Base-by-base conservation (phyloP, 2,888 invertebrate species). In the Labia minor region DNA sequence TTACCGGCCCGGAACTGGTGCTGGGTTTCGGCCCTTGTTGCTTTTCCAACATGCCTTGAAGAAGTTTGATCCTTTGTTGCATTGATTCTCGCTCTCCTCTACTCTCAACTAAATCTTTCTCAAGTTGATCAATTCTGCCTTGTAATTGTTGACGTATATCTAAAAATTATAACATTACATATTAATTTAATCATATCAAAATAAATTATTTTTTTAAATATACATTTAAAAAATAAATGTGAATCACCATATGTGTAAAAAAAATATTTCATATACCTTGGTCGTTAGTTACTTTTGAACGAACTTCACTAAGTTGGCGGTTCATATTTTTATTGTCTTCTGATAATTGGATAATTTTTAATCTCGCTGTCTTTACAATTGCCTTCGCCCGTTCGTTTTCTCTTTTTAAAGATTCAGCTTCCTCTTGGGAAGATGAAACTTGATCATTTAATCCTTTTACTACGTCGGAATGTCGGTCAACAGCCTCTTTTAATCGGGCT, bases 361-460 rank as follows among this genome's bases (percentile, higher is more conserved):
- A 85, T 74, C 89, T 86, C 1, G 90, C 88, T 72, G 86, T 88
- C 73, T 87, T 87, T 37, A 90, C 80, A 8, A 90, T 81, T 67
- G 82, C 81, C 74, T 83, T 87, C 0, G 85, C 83, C 63, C 85
- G 82, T 71, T 87, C 87, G 2, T 86, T 82, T 71, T 89, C 87
- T 71, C 84, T 82, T 72, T 85, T 84, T 1, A 89, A 75, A 68
- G 81, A 82, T 64, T 88, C 88, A 63, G 86, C 83, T 72, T 85
- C 88, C 61, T 80, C 77, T 69, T 82, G 81, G 1, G 69, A 66
- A 49, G 20, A 26, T 11, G 20, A 63, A 19, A 82, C 75, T 72
- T 81, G 78, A 63, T 77, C 76, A 65, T 75, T 80, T 4, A 82
- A 73, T 68, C 80, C 81, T 63, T 79, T 77, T 8, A 80, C 70